These are phyloP conservation scores for Arctia plantaginis DNA, from an alignment of 2,888 invertebrate species.

Conservation along the genomic window DNA sequence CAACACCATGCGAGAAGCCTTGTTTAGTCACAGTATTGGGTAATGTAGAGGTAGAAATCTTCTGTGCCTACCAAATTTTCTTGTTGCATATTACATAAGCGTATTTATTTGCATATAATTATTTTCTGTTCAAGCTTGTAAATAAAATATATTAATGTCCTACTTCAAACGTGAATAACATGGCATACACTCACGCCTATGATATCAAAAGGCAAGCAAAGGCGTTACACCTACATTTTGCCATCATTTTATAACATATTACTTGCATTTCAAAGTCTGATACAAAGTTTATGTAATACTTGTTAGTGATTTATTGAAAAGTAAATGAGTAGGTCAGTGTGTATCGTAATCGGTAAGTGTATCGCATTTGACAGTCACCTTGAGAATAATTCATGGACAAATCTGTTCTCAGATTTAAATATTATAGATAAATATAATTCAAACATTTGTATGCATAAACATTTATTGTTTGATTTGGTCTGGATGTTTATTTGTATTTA, in stretches of 20 bases:
- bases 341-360: neutral
- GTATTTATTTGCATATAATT: too few species aligned
- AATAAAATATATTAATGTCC: neutral
- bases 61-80: neutral
- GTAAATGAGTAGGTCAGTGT: neutral
- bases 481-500: too few species aligned
- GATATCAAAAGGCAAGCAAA: neutral
- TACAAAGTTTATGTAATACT: neutral
- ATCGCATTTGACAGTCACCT: neutral
- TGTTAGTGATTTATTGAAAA: neutral
- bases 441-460: too few species aligned
- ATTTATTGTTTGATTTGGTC: too few species aligned
- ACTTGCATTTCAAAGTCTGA: neutral
- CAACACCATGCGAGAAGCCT: slow-evolving; percentile 20
- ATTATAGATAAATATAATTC: too few species aligned
- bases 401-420: neutral
- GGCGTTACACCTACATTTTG: neutral
- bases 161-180: neutral
- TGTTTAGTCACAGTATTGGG: neutral
- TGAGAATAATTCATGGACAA: neutral
- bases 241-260: neutral
- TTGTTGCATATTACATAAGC: neutral
- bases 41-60: slow-evolving; percentile 21
- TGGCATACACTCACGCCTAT: neutral
- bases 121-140: too few species aligned